Percentiles rank a stretch among this genome's conserved stretches.
These are phyloP conservation scores for Neostethus bicornis DNA, from an alignment of 2,797 vertebrate genomes.

Conservation along the genomic window DNA sequence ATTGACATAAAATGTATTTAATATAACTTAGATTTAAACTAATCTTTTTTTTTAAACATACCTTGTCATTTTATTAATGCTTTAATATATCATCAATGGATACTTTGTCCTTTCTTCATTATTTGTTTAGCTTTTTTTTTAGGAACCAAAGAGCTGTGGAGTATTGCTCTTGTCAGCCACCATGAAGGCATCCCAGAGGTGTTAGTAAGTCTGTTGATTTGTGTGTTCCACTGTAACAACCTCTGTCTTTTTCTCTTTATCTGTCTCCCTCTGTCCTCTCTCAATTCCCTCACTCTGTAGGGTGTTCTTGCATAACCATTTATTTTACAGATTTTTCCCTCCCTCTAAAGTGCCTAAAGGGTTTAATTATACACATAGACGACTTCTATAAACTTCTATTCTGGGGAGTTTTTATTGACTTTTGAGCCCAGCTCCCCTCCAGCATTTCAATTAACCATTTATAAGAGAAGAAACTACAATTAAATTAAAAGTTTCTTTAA, in stretches of 20 bases:
- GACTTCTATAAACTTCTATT: constrained; percentile 98
- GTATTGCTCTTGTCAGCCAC: constrained; percentile 87
- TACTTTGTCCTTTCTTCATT: constrained; percentile 54
- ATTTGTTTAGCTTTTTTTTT: constrained; percentile 72
- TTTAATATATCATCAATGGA: constrained; percentile 48
- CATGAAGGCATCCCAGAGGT: constrained; percentile 89
- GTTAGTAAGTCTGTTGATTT: constrained; percentile 88
- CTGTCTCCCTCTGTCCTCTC: constrained; percentile 49
- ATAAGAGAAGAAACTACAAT: constrained; percentile 92
- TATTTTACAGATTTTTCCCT: constrained; percentile 87
- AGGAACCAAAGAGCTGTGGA: constrained; percentile 73
- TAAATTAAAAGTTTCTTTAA: constrained; percentile 90
- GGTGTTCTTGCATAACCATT: constrained; percentile 94
- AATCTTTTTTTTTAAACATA: too few relatives aligned
- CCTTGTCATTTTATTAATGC: constrained; percentile 24
- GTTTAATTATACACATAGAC: constrained; percentile 99
- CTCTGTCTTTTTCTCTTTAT: constrained; percentile 57
- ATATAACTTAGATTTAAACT: too few relatives aligned
- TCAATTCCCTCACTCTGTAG: constrained; percentile 88
- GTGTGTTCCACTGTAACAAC: constrained; percentile 86
- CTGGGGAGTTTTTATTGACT: constrained; percentile 96
- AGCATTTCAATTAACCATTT: constrained; percentile 98
- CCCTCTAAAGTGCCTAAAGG: constrained; percentile 90
- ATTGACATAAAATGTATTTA: too few relatives aligned
- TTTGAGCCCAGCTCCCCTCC: constrained; percentile 89